phyloP scores from a whole-genome alignment of 2,797 vertebrate species.

The Karalla daura region DNA sequence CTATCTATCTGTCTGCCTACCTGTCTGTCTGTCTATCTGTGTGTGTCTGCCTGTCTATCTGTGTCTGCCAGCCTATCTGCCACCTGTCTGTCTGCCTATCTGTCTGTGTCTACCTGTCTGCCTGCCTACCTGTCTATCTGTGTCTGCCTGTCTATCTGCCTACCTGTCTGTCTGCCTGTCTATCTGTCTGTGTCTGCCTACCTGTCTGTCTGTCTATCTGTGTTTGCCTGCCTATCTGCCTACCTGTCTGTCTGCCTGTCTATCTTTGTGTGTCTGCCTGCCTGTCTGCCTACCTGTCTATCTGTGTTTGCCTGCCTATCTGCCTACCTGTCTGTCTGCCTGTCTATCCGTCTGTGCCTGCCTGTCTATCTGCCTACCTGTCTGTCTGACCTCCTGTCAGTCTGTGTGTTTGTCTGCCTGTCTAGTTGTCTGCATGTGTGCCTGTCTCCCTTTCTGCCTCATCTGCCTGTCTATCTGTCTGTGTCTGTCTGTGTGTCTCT shows the following conservation, averaged over 20 bases:
- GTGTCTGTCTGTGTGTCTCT: too few relatives aligned
- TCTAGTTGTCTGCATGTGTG: constrained; percentile 25
- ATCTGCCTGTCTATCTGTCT: constrained; percentile 30
- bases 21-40: constrained; percentile 36
- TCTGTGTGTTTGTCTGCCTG: constrained; percentile 29
- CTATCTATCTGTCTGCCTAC: constrained; percentile 32
- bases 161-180: constrained; percentile 30
- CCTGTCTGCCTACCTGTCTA: constrained; percentile 30
- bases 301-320: too few relatives aligned
- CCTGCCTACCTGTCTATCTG: constrained; percentile 36
- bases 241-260: constrained; percentile 32
- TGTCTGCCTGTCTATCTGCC: constrained; percentile 21
- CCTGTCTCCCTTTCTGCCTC: constrained; percentile 42
- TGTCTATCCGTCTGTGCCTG: too few relatives aligned
- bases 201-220: constrained; percentile 33
- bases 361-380: constrained; percentile 25
- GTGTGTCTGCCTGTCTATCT: constrained; percentile 25
- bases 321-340: constrained; percentile 35
- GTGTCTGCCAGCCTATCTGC: too few relatives aligned
- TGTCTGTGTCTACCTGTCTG: constrained; percentile 26
- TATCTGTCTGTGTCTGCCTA: constrained; percentile 29
- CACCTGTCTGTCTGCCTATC: constrained; percentile 32
- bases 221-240: too few relatives aligned
- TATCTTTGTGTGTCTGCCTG: constrained; percentile 27
- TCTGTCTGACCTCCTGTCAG: constrained; percentile 35